A percentile compares a stretch with the other conserved stretches of the same genome.
Conservation (phyloP, 2,113 vertebrate genomes). For the Platysternon megacephalum region DNA sequence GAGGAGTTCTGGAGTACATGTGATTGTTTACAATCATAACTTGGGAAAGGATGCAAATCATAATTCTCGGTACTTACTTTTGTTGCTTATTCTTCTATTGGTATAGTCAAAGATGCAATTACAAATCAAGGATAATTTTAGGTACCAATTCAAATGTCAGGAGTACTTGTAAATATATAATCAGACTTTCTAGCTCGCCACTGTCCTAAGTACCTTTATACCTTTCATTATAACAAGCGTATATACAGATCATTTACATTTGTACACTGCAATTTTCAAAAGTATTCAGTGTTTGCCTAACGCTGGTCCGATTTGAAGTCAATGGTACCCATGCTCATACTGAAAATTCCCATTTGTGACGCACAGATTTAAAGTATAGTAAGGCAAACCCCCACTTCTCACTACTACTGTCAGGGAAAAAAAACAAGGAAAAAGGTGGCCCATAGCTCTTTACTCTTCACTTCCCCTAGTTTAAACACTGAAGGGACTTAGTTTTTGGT, state of each 20-base stretch:
- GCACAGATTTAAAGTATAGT: not conserved
- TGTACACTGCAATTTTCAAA: not conserved
- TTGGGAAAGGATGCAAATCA: not conserved
- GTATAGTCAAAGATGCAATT: not conserved
- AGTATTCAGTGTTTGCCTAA: not conserved
- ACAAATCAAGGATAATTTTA: not conserved
- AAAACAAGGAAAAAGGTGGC: not conserved
- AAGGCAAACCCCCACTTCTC: not conserved
- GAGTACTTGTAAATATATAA: not conserved
- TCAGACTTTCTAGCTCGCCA: not conserved
- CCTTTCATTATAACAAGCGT: not conserved
- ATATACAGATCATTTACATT: not conserved
- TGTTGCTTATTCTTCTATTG: not conserved
- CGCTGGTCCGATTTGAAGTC: not conserved
- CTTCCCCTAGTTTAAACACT: not conserved
- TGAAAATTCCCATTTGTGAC: not conserved
- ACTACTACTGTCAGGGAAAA: not conserved
- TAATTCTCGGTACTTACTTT: not conserved
- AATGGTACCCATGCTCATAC: not conserved
- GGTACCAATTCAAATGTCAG: not conserved
- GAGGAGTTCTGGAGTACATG: not conserved
- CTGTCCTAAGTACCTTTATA: not conserved
- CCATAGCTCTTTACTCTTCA: not conserved
- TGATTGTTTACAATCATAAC: slow-evolving; percentile 38
- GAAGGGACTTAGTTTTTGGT: not conserved